Base-by-base conservation (phyloP, 2,888 invertebrate species). In the Epicampocera succincta region DNA sequence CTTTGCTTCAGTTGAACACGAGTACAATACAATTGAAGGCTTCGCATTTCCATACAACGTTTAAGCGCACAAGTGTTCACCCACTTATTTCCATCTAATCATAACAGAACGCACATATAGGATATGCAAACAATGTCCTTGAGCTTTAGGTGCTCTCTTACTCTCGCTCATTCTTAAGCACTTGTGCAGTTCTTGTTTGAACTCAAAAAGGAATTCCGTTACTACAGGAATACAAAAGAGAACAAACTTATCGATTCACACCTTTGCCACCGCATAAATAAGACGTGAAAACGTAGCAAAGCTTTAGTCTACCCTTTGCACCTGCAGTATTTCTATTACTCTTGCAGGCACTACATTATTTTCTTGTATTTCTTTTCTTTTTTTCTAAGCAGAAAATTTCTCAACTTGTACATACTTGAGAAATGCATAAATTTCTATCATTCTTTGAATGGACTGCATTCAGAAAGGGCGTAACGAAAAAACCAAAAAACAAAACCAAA, bases 191-290 rank as follows among this genome's bases (percentile, higher is more conserved):
- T 25, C 60, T 46, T 54, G 48, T n/a, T 61, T 17, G 5, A 25
- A 60, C 66, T 44, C 33, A 25, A 60, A 66, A 60, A 82, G 82
- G 78, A 82, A 82, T 78, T 82, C 82, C 82, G 82, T 78, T 78
- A 71, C 68, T 11, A 21, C 65, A 68, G 33, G 63, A 58, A 60
- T 50, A 78, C 74, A 78, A 82, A 61, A 66, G 54, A 78, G 74
- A 38, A 66, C 60, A 66, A 72, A 71, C 71, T 75, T 82, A 82
- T 82, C 74, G 82, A 82, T 78, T 82, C 58, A 78, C 82, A 82
- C 82, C 61, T 78, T 69, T 77, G 48, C 46, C 63, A 65, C 58
- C 65, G 46, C 71, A 48, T 40, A 50, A 52, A 65, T 56, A 58
- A 44, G 50, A 56, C 33, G 13, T 66, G 42, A 15, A 44, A 60